phyloP scores from a whole-genome alignment of 2,113 vertebrate species.

The Taurulus bubalis region DNA sequence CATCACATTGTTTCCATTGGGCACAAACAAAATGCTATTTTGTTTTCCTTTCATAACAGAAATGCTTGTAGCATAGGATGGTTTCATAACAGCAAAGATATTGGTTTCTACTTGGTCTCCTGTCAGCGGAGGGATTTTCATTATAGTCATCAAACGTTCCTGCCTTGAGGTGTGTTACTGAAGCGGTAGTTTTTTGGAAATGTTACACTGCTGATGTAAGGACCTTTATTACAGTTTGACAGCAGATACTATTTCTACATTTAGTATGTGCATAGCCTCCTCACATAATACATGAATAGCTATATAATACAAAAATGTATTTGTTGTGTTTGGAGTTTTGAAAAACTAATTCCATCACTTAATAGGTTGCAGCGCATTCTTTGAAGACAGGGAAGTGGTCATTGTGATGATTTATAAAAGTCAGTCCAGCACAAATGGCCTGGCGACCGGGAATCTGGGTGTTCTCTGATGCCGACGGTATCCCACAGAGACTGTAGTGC shows the following conservation, averaged over 20 bases:
- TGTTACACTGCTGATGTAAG: slow-evolving; percentile 11
- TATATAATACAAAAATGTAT: background rate
- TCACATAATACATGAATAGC: background rate
- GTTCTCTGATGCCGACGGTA: slow-evolving; percentile 48
- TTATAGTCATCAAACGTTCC: slow-evolving; percentile 39
- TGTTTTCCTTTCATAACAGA: slow-evolving; percentile 29
- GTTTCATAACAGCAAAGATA: slow-evolving; percentile 25
- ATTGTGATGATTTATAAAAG: slow-evolving; percentile 68
- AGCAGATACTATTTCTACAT: background rate
- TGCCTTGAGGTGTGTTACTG: background rate
- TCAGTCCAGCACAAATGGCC: slow-evolving; percentile 73
- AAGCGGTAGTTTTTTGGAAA: background rate
- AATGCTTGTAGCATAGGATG: slow-evolving; percentile 31
- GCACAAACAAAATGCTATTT: slow-evolving; percentile 39
- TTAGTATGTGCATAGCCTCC: background rate
- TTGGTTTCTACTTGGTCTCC: slow-evolving; percentile 30
- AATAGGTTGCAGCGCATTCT: slow-evolving; percentile 46
- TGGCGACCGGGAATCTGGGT: slow-evolving; percentile 45
- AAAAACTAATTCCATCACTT: background rate
- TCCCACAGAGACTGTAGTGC: slow-evolving; percentile 54
- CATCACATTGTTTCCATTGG: slow-evolving; percentile 24
- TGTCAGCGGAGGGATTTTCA: slow-evolving; percentile 37
- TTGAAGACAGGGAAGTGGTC: slow-evolving; percentile 66
- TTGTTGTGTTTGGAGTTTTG: background rate
- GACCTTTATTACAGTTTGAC: background rate